These are phyloP conservation scores for Brotula barbata DNA, from an alignment of 2,797 vertebrate genomes.

Conservation along the genomic window DNA sequence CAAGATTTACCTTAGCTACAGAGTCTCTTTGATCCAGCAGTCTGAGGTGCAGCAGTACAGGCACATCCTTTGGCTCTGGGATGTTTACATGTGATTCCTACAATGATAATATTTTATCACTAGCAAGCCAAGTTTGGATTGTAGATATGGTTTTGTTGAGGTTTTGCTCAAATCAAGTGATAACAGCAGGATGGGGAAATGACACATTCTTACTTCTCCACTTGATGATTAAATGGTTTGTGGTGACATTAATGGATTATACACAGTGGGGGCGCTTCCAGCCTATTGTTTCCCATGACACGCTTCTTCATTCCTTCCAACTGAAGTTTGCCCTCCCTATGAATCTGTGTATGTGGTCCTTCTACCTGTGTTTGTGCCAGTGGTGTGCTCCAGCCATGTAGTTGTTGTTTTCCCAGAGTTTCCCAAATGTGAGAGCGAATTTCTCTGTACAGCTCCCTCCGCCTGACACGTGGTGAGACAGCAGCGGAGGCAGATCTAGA, in stretches of 20 bases:
- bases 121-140: not conserved
- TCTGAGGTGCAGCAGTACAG: constrained; percentile 80
- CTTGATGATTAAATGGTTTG: not conserved
- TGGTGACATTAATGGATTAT: not conserved
- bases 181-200: not conserved
- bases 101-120: constrained; percentile 28
- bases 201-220: not conserved
- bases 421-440: constrained; percentile 84
- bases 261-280: not conserved
- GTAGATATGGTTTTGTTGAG: not conserved
- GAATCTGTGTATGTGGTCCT: not conserved
- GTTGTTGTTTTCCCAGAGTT: constrained; percentile 79
- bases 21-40: constrained; percentile 85
- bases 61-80: constrained; percentile 80
- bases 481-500: constrained; percentile 58
- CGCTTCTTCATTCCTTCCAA: not conserved
- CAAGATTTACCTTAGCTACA: constrained; percentile 78
- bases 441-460: constrained; percentile 81
- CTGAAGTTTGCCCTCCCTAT: not conserved
- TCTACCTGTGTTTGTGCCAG: constrained; percentile 72
- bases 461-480: constrained; percentile 75
- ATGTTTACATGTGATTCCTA: constrained; percentile 67
- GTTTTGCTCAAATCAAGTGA: not conserved
- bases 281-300: not conserved
- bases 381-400: constrained; percentile 84